Percentiles rank a stretch among this genome's conserved stretches.
phyloP scores from a whole-genome alignment of 2,888 invertebrate species.

The Tenthredo distinguenda region DNA sequence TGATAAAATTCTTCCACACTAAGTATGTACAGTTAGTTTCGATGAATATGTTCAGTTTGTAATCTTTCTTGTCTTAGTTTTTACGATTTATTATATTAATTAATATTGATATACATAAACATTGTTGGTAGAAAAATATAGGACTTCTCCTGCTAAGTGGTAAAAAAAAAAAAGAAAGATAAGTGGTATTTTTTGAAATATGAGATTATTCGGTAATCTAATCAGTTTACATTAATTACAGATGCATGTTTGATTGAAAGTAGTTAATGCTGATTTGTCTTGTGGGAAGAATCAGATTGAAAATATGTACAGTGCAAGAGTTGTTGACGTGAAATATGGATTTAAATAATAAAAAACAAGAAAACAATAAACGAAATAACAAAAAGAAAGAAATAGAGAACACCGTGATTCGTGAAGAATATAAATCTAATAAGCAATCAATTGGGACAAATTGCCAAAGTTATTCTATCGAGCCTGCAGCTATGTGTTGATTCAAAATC shows the following conservation, averaged over 20 bases:
- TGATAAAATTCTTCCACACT: constrained; percentile 3
- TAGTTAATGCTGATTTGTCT: constrained; percentile 42
- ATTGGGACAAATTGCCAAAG: constrained; percentile 36
- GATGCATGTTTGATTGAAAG: constrained; percentile 36
- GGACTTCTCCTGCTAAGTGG: not conserved
- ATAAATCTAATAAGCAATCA: constrained; percentile 13
- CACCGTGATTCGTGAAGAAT: constrained; percentile 1
- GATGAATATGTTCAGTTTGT: not conserved
- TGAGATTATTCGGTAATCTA: constrained; percentile 8
- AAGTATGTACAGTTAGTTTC: constrained; percentile 1
- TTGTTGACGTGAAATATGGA: constrained; percentile 24
- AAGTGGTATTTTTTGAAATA: constrained; percentile 55
- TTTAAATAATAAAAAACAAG: constrained; percentile 6
- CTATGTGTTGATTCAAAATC: constrained; percentile 30
- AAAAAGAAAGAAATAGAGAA: not conserved
- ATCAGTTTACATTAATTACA: constrained; percentile 24
- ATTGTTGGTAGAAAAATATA: not conserved
- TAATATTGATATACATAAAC: not conserved
- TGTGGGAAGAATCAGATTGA: constrained; percentile 45
- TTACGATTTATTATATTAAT: constrained; percentile 1
- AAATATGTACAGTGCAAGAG: constrained; percentile 44
- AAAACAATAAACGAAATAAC: not conserved
- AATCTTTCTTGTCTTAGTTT: constrained; percentile 11
- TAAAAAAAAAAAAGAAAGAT: constrained; percentile 39
- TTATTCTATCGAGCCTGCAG: constrained; percentile 26